Evolutionary conservation across 2,888 invertebrate genomes (phyloP), one percentile per base, ranked within the genome.

Genomic region (Lithophane semibrunnea): DNA sequence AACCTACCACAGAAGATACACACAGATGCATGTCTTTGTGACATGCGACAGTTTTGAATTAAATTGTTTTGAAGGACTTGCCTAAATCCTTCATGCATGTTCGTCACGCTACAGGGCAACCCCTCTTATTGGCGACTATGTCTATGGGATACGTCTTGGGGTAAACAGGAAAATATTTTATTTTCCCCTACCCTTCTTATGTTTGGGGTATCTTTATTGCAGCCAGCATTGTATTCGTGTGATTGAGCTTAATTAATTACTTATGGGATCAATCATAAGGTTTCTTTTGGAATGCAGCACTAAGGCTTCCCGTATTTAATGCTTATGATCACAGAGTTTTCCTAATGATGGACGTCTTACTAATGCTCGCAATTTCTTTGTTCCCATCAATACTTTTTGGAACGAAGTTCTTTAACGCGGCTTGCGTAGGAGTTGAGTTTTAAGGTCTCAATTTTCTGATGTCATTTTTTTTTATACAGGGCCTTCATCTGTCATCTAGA

Each of bases 121-220:
- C 60, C 72, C 9, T 73, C 68, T 58, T 75, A 72, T 64, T 79
- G 80, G 69, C 58, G 61, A 75, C 61, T 52, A 73, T 69, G 65
- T 60, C 73, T 63, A 37, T 60, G 54, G 75, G 37, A 42, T 54
- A 54, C 44, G 29, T 67, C 44, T 52, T 54, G 63, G 76, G 78
- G 82, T 80, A 79, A 85, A 86, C 87, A 87, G 85, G 86, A 86
- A 86, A 86, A 65, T 77, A 75, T 68, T 65, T 66, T 74, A 79
- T 85, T 85, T 80, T 83, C 65, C 60, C 56, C 24, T 64, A 75
- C 65, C 69, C 76, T 80, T 71, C 77, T 75, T 79, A 78, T 75
- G 65, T 71, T 71, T 47, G 12, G 75, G 64, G 63, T 70, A 78
- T 76, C 70, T 73, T 61, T 81, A 77, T 79, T 72, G 52, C 64